Conservation (phyloP, 2,888 invertebrate species). For the Laspeyria flexula region DNA sequence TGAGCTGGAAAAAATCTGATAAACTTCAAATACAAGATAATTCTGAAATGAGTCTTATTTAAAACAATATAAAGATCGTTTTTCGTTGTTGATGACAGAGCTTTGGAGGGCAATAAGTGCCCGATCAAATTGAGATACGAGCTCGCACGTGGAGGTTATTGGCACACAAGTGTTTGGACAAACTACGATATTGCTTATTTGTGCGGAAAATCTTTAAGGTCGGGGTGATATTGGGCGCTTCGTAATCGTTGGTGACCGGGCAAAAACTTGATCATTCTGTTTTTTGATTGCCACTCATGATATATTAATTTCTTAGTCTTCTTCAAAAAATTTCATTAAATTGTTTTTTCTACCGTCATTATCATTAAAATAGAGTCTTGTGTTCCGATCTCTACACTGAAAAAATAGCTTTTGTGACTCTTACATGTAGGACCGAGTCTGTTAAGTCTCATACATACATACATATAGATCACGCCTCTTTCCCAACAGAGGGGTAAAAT, state of each 20-base stretch:
- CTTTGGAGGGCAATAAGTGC: conserved; percentile 63
- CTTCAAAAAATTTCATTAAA: too few species aligned
- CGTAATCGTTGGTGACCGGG: conserved; percentile 30
- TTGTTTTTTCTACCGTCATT: too few species aligned
- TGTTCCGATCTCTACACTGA: too few species aligned
- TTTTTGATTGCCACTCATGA: conserved; percentile 31
- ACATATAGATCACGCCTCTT: too few species aligned
- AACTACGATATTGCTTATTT: conserved; percentile 80
- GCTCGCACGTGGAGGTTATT: conserved; percentile 81
- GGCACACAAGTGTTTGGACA: conserved; percentile 81
- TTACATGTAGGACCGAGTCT: too few species aligned
- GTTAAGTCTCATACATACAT: too few species aligned
- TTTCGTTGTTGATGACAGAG: conserved; percentile 25
- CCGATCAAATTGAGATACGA: conserved; percentile 81
- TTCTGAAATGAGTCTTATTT: conserved; percentile 26
- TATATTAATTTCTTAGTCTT: neutral
- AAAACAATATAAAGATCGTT: conserved; percentile 11
- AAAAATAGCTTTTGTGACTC: too few species aligned
- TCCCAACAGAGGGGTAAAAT: too few species aligned
- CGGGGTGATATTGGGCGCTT: conserved; percentile 39
- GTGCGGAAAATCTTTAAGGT: conserved; percentile 67
- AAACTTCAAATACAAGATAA: conserved; percentile 33
- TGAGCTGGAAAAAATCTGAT: conserved; percentile 55
- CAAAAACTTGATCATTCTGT: conserved; percentile 23
- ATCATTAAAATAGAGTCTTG: too few species aligned